Evolutionary conservation across 1,140 invertebrate species (phyloP), one percentile per base, ranked within the genome.

Genomic region (Pollicipes pollicipes): DNA sequence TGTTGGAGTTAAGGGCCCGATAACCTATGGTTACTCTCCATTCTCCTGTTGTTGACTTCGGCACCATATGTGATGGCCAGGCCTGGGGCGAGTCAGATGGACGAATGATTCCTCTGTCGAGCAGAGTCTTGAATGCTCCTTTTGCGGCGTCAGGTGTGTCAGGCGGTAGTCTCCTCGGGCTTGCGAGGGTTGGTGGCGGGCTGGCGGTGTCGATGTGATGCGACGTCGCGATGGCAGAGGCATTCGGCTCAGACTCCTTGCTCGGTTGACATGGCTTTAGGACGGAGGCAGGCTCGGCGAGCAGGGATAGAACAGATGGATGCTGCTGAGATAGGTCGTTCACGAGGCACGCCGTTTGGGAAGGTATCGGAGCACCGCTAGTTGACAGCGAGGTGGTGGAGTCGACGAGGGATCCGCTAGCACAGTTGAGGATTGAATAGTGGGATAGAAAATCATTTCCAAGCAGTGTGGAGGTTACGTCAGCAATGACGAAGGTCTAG

Each of bases 91-190:
- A 30, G 27, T 70, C 32, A 24, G 69, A 58, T 63, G 30, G 30
- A 31, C 29, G 28, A n/a, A 63, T 35, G 68, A 26, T 30, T 67
- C 27, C 63, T n/a, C n/a, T n/a, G 29, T 66, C 35, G 28, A 76
- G 27, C 21, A n/a, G n/a, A 68, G 30, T 70, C 71, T 63, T 71
- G 68, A 68, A 69, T 72, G 68, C 74, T 82, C 24, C 6, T 26
- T 27, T 26, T 4, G 63, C 63, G 3, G 63, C 63, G 3, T 64
- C 24, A 4, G 6, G 6, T 6, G 3, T 24, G 21, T 64, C 63
- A 13, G 63, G 63, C 6, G 21, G 24, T 26, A 64, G 63, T 8
- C 63, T 4, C 24, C 63, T 4, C 3, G 63, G 63, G 6, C 24
- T 26, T 8, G 63, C 63, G n/a, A 26, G 24, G 3, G 63, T 64